phyloP scores from a whole-genome alignment of 2,888 invertebrate species.

The Apamea anceps region DNA sequence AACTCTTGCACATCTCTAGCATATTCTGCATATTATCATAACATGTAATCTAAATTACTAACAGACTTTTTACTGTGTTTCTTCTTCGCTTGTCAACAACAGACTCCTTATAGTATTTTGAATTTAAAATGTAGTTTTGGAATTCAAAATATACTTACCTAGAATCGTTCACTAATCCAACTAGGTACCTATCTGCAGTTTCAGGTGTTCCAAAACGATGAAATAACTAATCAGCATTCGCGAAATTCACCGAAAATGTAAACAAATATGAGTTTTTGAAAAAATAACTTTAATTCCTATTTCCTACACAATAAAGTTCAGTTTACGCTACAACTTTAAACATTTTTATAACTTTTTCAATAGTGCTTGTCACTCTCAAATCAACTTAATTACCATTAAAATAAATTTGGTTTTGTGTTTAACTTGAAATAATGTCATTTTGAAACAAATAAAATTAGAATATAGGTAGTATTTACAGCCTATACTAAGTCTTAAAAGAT shows the following conservation, averaged over 20 bases:
- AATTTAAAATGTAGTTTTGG: slow-evolving; percentile 26
- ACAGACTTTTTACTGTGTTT: slow-evolving; percentile 6
- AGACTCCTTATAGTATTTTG: slow-evolving; percentile 5
- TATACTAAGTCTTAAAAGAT: not conserved
- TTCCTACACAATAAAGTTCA: too few relatives aligned
- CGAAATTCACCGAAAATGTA: too few relatives aligned
- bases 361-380: too few relatives aligned
- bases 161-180: not conserved
- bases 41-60: slow-evolving; percentile 28
- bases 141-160: slow-evolving; percentile 3
- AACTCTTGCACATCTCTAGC: slow-evolving; percentile 10
- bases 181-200: not conserved
- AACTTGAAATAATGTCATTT: too few relatives aligned
- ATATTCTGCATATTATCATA: slow-evolving; percentile 25
- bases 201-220: too few relatives aligned
- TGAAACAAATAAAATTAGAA: too few relatives aligned
- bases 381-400: too few relatives aligned
- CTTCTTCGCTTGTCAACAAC: slow-evolving; percentile 29
- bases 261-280: too few relatives aligned
- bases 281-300: too few relatives aligned
- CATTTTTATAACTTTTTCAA: too few relatives aligned
- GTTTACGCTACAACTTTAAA: too few relatives aligned
- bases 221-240: not conserved
- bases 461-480: not conserved
- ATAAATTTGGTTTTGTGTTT: too few relatives aligned